Conservation (phyloP, 2,888 invertebrate genomes). For the Halictus ligatus region DNA sequence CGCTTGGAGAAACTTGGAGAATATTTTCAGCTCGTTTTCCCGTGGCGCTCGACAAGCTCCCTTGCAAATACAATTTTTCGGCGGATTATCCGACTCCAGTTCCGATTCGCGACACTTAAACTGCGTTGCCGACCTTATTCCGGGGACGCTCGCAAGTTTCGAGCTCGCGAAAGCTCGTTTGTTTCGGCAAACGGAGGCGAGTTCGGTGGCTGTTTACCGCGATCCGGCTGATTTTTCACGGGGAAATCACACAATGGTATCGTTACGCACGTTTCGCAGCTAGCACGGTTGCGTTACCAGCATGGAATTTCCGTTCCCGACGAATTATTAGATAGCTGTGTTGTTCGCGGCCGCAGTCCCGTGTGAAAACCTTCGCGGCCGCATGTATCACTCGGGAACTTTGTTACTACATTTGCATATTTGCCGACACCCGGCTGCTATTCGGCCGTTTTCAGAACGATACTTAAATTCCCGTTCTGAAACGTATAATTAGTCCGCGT, state of each 20-base stretch:
- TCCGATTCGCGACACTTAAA: constrained; percentile 6
- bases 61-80: constrained; percentile 12
- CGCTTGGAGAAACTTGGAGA: constrained; percentile 13
- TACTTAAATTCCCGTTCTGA: constrained; percentile 16
- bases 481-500: constrained; percentile 6
- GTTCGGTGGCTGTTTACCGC: neutral
- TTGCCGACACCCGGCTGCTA: constrained; percentile 1
- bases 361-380: neutral
- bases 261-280: neutral
- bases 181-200: neutral
- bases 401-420: constrained; percentile 27
- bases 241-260: neutral
- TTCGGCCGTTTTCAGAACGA: constrained; percentile 27
- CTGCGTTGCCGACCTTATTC: neutral
- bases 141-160: neutral
- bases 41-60: constrained; percentile 1
- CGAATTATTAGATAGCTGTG: neutral
- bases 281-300: neutral
- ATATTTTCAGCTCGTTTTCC: constrained; percentile 5
- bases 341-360: neutral
- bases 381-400: neutral
- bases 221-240: neutral
- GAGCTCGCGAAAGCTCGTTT: neutral
- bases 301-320: neutral
- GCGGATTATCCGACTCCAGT: neutral